Base-by-base conservation (phyloP, 2,797 vertebrate genomes). In the Lateolabrax maculatus region DNA sequence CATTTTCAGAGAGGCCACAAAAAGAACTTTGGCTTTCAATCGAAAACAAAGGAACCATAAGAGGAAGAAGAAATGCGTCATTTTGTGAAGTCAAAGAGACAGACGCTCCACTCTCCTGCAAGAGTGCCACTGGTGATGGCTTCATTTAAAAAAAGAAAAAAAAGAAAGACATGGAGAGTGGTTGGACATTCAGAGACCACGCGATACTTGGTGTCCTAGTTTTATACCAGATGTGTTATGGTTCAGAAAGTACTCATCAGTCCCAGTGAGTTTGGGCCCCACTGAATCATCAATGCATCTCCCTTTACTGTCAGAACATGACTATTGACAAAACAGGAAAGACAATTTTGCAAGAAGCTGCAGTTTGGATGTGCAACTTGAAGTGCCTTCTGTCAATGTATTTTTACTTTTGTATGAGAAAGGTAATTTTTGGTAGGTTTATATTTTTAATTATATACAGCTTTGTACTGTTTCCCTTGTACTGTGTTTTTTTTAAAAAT, bases 1-100 rank as follows among this genome's bases (percentile, higher is more conserved):
- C 0, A 91, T 99, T 86, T 99, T 99, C 93, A 96, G 87, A 72
- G 97, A 98, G 88, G 96, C 98, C 0, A 95, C 97, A 5, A 94
- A 92, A 77, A 94, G 90, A 13, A 96, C 96, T 3, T 85, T 99
- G 75, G 95, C 89, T 0, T 95, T 95, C 55, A 93, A 92, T 52
- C 95, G 94, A 76, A 99, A 96, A 84, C 94, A 94, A 10, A 94
- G 31, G 44, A 91, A 92, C 31, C 82, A 77, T 2, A 96, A 86
- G 67, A 95, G 83, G 85, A 95, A 1, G 53, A 96, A 87, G 61
- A 80, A 39, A 44, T 96, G 95, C 62, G 79, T 81, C 0, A 16
- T 95, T 58, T 78, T 96, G 84, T 96, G 90, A 95, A 7, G 43
- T 11, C 21, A 34, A 53, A 57, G 71, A 39, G 49, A 72, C 37